Percentiles rank a stretch among this genome's conserved stretches.
Conservation (phyloP, 2,888 invertebrate species). For the Dynastes hyllus region DNA sequence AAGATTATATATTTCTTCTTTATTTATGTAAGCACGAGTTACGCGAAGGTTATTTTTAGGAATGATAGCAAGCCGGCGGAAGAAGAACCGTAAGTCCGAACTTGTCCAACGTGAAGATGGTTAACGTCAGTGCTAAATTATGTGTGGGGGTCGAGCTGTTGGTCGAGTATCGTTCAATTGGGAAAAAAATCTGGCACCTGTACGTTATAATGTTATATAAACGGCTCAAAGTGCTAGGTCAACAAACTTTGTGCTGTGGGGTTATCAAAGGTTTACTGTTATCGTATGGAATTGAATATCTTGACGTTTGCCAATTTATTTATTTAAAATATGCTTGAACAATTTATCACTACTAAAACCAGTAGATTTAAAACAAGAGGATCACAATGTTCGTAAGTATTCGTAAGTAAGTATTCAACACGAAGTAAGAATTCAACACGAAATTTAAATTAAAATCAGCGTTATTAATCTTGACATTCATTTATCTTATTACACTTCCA, state of each 20-base stretch:
- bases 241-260: conserved; percentile 39
- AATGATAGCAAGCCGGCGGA: neutral
- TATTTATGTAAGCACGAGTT: neutral
- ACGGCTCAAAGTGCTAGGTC: conserved; percentile 36
- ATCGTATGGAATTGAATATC: conserved; percentile 1
- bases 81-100: neutral
- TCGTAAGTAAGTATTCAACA: neutral
- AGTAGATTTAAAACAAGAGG: neutral
- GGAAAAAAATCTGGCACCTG: conserved; percentile 15
- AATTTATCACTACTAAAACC: no score
- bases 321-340: neutral
- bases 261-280: conserved; percentile 15
- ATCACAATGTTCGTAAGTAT: neutral
- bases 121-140: neutral
- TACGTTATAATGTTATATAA: conserved; percentile 38
- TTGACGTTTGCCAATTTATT: neutral
- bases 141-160: neutral
- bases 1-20: neutral
- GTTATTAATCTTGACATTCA: no score
- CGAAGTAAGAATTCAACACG: neutral
- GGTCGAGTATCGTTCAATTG: neutral
- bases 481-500: no score
- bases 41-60: conserved; percentile 27
- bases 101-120: neutral
- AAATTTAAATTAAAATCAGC: no score